phyloP scores from a whole-genome alignment of 2,888 invertebrate species.

The Diarsia dahlii region DNA sequence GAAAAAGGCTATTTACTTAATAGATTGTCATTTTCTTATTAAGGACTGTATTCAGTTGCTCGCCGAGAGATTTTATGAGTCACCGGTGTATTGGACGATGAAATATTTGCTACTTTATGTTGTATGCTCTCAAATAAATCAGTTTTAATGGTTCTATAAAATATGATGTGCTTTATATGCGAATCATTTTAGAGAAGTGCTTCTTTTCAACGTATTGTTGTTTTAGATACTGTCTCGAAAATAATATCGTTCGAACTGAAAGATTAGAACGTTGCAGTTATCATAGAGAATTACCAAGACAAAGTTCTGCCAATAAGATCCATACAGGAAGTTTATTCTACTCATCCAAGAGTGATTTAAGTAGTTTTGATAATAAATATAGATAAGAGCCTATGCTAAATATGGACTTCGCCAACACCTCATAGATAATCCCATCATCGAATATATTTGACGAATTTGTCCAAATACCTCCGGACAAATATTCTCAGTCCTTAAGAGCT shows the following conservation, averaged over 20 bases:
- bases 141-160: constrained; percentile 44
- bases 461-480: constrained; percentile 20
- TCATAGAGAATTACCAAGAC: background rate
- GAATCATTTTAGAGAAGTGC: constrained; percentile 12
- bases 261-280: background rate
- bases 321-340: background rate
- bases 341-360: background rate
- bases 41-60: constrained; percentile 44
- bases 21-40: constrained; percentile 51
- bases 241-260: background rate
- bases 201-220: background rate
- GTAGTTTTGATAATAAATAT: background rate
- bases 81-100: constrained; percentile 36
- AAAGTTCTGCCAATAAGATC: background rate
- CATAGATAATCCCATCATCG: background rate
- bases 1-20: constrained; percentile 53
- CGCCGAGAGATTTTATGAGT: constrained; percentile 45
- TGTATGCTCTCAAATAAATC: constrained; percentile 48
- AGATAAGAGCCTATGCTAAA: background rate
- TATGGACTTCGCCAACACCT: background rate
- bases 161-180: constrained; percentile 19
- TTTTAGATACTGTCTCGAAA: background rate
- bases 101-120: constrained; percentile 52
- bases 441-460: background rate
- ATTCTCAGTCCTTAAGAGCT: constrained; percentile 31